phyloP scores from a whole-genome alignment of 2,113 vertebrate species.

The Hiodon tergisus region DNA sequence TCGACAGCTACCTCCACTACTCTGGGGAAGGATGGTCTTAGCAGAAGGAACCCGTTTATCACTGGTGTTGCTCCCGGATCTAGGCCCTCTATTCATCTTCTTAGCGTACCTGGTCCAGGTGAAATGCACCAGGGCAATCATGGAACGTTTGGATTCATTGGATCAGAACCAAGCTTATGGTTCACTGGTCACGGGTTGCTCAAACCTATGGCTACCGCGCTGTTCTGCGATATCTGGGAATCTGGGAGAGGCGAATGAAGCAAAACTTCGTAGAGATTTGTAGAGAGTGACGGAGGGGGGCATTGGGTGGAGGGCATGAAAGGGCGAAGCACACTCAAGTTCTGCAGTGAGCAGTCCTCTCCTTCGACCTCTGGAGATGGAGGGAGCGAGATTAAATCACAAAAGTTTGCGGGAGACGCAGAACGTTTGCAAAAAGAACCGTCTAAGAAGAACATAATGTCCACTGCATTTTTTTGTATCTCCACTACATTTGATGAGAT shows the following conservation, averaged over 20 bases:
- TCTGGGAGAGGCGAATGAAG: too few relatives aligned
- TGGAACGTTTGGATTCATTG: conserved; percentile 11
- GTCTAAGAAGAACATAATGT: not conserved
- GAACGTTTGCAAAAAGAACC: not conserved
- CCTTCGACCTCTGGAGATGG: too few relatives aligned
- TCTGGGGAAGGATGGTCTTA: not conserved
- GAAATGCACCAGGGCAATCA: not conserved
- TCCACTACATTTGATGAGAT: not conserved
- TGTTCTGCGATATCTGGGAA: too few relatives aligned
- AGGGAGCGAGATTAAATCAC: not conserved
- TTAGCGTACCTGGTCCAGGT: conserved; percentile 16
- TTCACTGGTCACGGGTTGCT: too few relatives aligned
- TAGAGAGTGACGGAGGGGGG: too few relatives aligned
- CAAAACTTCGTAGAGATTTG: too few relatives aligned
- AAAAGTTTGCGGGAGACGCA: not conserved
- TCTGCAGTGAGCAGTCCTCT: too few relatives aligned
- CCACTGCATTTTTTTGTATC: not conserved
- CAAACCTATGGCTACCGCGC: too few relatives aligned
- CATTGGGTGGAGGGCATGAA: too few relatives aligned
- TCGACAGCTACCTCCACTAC: not conserved
- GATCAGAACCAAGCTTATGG: not conserved
- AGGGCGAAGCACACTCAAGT: too few relatives aligned
- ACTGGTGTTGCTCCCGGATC: not conserved
- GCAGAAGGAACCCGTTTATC: not conserved
- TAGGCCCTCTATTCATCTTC: conserved; percentile 19